Evolutionary conservation across 2,888 invertebrate genomes (phyloP).

Genomic region (Andrena minutula): DNA sequence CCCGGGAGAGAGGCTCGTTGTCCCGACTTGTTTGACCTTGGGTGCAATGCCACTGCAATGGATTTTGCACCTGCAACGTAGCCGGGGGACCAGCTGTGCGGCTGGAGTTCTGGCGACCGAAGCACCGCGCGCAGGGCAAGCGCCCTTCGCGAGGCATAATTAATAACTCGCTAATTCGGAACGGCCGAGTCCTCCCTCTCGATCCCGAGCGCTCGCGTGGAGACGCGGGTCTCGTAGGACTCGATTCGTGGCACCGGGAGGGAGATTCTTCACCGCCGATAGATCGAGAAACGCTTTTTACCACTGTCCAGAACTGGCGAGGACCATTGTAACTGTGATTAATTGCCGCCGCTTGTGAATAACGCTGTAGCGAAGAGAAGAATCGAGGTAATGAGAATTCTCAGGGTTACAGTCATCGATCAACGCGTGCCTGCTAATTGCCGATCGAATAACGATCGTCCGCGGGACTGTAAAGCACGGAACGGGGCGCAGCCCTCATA

Average conservation of each 20-base stretch:
- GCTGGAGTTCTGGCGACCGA: constrained; percentile 17
- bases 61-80: constrained; percentile 70
- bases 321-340: constrained; percentile 58
- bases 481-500: constrained; percentile 41
- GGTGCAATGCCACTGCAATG: constrained; percentile 65
- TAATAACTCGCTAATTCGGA: constrained; percentile 28
- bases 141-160: constrained; percentile 14
- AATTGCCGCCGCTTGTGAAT: constrained; percentile 58
- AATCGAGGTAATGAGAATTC: constrained; percentile 71
- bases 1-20: constrained; percentile 34
- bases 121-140: not conserved
- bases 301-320: constrained; percentile 21
- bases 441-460: constrained; percentile 67
- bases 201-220: not conserved
- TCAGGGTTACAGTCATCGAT: constrained; percentile 67
- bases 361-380: constrained; percentile 66
- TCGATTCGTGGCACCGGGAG: not conserved
- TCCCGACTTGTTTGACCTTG: constrained; percentile 68
- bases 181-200: not conserved
- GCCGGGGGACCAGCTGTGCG: constrained; percentile 37
- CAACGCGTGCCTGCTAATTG: constrained; percentile 67
- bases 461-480: constrained; percentile 50
- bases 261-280: constrained; percentile 17
- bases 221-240: not conserved
- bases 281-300: constrained; percentile 44